Base-by-base conservation (phyloP, 1,140 invertebrate genomes). In the Atta colombica region DNA sequence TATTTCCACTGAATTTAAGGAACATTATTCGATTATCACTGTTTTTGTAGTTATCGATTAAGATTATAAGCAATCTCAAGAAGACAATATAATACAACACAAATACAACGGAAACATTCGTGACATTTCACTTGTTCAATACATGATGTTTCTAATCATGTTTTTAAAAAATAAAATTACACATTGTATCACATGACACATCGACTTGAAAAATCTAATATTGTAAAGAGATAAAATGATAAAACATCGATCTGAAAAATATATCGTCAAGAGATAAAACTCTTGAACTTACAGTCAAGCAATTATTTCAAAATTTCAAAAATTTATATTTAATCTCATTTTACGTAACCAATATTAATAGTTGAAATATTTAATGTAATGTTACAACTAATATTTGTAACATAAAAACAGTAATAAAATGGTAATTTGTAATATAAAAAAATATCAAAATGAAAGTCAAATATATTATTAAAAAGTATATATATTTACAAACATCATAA, bases 1-100 rank as follows among this genome's bases (percentile, higher is more conserved):
- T 14, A 58, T 55, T 21, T 55, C n/a, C 77, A 49, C 21, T 80
- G 21, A 78, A 66, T 69, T 80, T 49, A 80, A n/a, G 14, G 31
- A 55, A 80, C 63, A 55, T 69, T 31, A 69, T 61, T 21, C 28
- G 18, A 69, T 69, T 69, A 69, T 69, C 49, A 39, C 0, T n/a
- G 8, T 7, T 21, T 80, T 80, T 5, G 31, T 0, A 16, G 35
- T 0, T 39, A 69, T 80, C 63, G 49, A 80, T 80, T 61, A 69
- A 53, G 3, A 28, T 35, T 66, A 25, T 55, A 80, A 69, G 28
- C n/a, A 68, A 51, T 55, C 21, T 6, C 63, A 28, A 68, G 25
- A 6, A n/a, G 4, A 80, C 18, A 21, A 21, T 21, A 21, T 21
- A 21, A 21, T 21, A 21, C 21, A 21, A 21, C 21, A 21, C 21